A percentile compares a stretch with the other conserved stretches of the same genome.
Evolutionary conservation across 2,888 invertebrate species (phyloP).

Genomic region (Epistrophe eligans): DNA sequence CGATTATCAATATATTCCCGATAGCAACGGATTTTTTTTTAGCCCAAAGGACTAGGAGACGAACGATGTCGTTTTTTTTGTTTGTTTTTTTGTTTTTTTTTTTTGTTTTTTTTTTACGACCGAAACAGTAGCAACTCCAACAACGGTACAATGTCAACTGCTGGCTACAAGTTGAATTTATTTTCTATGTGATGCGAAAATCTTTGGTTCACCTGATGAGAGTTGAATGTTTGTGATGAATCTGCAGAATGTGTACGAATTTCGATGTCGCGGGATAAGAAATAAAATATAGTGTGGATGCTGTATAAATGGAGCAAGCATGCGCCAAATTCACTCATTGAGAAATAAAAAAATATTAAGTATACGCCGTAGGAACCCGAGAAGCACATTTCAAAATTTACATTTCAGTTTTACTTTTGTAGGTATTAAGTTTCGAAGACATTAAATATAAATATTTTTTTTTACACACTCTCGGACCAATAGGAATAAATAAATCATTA

Average conservation of each 20-base stretch:
- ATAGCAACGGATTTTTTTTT: slow-evolving; percentile 1
- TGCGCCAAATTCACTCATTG: slow-evolving; percentile 37
- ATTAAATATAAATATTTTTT: too few species aligned
- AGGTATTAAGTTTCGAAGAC: too few species aligned
- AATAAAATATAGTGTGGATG: slow-evolving; percentile 55
- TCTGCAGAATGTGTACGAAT: slow-evolving; percentile 52
- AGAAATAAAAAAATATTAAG: slow-evolving; percentile 38
- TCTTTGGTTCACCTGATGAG: slow-evolving; percentile 64
- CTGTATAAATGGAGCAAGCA: slow-evolving; percentile 55
- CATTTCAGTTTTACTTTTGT: too few species aligned
- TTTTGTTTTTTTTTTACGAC: slow-evolving; percentile 20
- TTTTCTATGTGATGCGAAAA: slow-evolving; percentile 56
- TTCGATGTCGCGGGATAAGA: slow-evolving; percentile 5
- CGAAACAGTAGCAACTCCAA: slow-evolving; percentile 50
- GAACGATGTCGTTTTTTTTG: not conserved
- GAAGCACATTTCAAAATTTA: slow-evolving; percentile 59
- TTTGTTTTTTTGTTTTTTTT: slow-evolving; percentile 3
- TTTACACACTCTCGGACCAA: too few species aligned
- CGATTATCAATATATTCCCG: slow-evolving; percentile 60
- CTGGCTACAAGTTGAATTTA: slow-evolving; percentile 72
- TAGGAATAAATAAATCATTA: too few species aligned
- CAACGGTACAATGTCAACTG: slow-evolving; percentile 71
- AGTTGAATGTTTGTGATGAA: slow-evolving; percentile 61
- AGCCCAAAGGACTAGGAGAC: slow-evolving; percentile 25
- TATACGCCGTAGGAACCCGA: slow-evolving; percentile 36